Evolutionary conservation across 2,797 vertebrate genomes (phyloP).

Genomic region (Neostethus bicornis): DNA sequence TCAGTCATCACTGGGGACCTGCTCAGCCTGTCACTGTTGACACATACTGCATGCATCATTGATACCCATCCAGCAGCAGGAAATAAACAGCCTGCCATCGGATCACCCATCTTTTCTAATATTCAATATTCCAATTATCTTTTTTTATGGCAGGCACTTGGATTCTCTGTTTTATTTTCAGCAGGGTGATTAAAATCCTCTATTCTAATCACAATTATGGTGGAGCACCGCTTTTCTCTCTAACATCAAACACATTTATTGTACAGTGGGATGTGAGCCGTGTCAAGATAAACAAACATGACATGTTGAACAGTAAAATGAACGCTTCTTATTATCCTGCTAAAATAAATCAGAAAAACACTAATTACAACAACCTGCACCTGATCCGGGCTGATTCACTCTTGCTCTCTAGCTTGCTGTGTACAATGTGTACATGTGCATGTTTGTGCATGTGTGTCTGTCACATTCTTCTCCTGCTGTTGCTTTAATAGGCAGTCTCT

Average conservation of each 20-base stretch:
- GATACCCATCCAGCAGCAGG: constrained; percentile 37
- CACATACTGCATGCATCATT: constrained; percentile 51
- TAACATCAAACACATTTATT: constrained; percentile 54
- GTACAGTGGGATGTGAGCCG: constrained; percentile 44
- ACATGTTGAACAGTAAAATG: constrained; percentile 70
- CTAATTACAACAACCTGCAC: constrained; percentile 73
- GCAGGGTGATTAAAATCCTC: constrained; percentile 58
- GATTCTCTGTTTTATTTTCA: constrained; percentile 53
- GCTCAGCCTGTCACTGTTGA: constrained; percentile 53
- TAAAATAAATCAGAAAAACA: constrained; percentile 70
- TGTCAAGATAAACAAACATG: constrained; percentile 75
- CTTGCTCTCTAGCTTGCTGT: constrained; percentile 39
- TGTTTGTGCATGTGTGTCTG: constrained; percentile 43
- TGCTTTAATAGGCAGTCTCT: constrained; percentile 80
- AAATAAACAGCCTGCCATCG: constrained; percentile 58
- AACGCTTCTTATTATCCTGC: constrained; percentile 68
- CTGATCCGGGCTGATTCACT: constrained; percentile 61
- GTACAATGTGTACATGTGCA: constrained; percentile 27
- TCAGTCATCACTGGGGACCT: constrained; percentile 47
- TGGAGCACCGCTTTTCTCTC: constrained; percentile 45
- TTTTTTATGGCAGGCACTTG: constrained; percentile 27
- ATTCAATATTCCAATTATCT: constrained; percentile 52
- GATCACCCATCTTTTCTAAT: constrained; percentile 39
- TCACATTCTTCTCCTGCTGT: constrained; percentile 66
- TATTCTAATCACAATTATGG: constrained; percentile 65